phyloP scores from a whole-genome alignment of 1,140 invertebrate species.

The Calliphora vicina region DNA sequence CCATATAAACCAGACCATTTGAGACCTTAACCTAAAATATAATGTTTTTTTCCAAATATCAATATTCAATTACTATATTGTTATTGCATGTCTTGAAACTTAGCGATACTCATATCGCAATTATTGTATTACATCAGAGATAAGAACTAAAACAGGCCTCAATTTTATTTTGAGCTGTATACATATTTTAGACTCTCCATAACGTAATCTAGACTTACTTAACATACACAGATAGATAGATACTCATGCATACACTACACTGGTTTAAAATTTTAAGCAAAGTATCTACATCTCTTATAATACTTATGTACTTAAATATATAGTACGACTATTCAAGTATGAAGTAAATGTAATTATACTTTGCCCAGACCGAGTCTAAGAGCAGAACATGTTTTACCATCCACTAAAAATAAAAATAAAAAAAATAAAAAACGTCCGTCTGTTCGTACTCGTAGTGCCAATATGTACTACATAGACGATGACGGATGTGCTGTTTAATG shows the following conservation, averaged over 20 bases:
- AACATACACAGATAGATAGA: too few species aligned
- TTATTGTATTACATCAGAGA: neutral
- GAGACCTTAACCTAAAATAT: neutral
- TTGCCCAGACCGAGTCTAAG: neutral
- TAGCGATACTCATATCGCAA: neutral
- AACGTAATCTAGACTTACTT: neutral
- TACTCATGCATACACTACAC: neutral
- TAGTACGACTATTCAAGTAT: neutral
- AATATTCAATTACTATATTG: neutral
- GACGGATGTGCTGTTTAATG: neutral
- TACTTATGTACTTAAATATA: too few species aligned
- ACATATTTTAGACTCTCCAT: neutral
- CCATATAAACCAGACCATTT: neutral
- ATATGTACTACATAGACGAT: neutral
- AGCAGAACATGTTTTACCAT: constrained; percentile 5
- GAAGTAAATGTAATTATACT: neutral
- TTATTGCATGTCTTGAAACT: neutral
- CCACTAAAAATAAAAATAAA: neutral
- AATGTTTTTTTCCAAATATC: neutral
- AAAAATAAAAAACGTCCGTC: too few species aligned
- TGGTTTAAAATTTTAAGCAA: neutral
- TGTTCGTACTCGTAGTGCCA: too few species aligned
- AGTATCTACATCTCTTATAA: neutral
- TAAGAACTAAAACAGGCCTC: neutral
- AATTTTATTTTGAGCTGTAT: neutral